Base-by-base conservation (phyloP, 2,888 invertebrate species). In the Drepanosiphum platanoidis region DNA sequence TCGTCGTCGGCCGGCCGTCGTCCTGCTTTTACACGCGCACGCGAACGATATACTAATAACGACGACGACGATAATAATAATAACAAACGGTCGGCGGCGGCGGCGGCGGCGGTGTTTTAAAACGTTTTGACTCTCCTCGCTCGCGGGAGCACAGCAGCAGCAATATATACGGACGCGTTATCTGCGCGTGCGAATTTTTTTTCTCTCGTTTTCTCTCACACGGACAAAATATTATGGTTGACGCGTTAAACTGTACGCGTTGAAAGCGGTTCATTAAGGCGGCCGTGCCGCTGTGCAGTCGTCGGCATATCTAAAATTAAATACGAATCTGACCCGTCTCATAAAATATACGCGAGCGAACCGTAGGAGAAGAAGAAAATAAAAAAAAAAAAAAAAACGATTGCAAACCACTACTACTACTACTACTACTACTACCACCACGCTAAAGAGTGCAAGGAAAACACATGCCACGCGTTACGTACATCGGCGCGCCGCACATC, bases 281-380 rank as follows among this genome's bases (percentile, higher is more conserved):
- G 82, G 74, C 61, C n/a, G 64, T 46, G 72, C 61, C 30, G n/a
- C 64, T 22, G 78, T 30, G 64, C n/a, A 39, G 68, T 80, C 13
- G 46, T 46, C 52, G 66, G 66, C 36, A 46, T 75, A 84, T 84
- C 83, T 84, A 84, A 84, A 84, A 84, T 84, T 84, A 84, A 84
- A 84, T 84, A 77, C 75, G 75, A 66, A 66, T 84, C 75, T 11
- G 66, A 84, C 75, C 68, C 83, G 75, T 66, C 64, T 58, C 15
- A 5, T 34, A 72, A n/a, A 30, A 52, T 52, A 52, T 27, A 27
- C 68, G 68, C 32, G 27, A 36, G 75, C 66, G 22, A 68, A 75
- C 30, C 27, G 42, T 36, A 75, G 15, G 61, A 61, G 52, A 52
- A 22, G 15, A 52, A 22, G 18, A 46, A 46, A 46, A 46, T 46